Conservation (phyloP, 2,888 invertebrate species). For the Drosophila engyochracea region DNA sequence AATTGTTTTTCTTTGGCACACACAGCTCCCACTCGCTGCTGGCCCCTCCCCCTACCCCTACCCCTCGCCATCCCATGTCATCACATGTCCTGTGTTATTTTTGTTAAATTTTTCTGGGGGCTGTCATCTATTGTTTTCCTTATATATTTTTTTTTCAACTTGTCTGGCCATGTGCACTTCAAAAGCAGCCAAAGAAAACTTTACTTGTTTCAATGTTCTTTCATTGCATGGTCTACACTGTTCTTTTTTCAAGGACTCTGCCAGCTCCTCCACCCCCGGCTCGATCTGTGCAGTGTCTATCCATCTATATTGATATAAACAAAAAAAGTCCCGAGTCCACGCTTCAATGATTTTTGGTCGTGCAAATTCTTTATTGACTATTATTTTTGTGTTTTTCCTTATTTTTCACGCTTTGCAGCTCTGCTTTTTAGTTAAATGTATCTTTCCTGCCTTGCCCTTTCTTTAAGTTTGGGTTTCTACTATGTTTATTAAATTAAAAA, state of each 20-base stretch:
- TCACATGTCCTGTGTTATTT: conserved; percentile 57
- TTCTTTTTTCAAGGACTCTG: conserved; percentile 18
- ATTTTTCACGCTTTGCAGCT: conserved; percentile 12
- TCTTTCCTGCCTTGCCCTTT: neutral
- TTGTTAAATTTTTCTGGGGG: conserved; percentile 57
- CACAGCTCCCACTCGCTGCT: neutral
- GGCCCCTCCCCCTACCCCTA: neutral
- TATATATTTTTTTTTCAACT: conserved; percentile 5
- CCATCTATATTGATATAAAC: conserved; percentile 53
- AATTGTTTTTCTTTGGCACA: conserved; percentile 76
- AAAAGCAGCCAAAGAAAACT: conserved; percentile 51
- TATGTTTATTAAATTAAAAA: neutral
- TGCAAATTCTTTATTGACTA: conserved; percentile 79
- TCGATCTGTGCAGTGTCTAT: neutral
- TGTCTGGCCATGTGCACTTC: conserved; percentile 62
- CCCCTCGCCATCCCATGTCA: neutral
- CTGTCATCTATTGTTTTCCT: conserved; percentile 60
- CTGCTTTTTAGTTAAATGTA: neutral
- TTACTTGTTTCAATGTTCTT: conserved; percentile 60
- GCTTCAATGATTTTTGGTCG: conserved; percentile 69
- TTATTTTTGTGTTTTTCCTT: conserved; percentile 60
- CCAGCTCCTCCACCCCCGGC: neutral
- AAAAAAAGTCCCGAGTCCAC: conserved; percentile 44
- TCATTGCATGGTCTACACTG: conserved; percentile 50
- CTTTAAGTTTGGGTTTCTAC: neutral